These are phyloP conservation scores for Cantharis nigra DNA, from an alignment of 2,888 invertebrate genomes.

Conservation along the genomic window DNA sequence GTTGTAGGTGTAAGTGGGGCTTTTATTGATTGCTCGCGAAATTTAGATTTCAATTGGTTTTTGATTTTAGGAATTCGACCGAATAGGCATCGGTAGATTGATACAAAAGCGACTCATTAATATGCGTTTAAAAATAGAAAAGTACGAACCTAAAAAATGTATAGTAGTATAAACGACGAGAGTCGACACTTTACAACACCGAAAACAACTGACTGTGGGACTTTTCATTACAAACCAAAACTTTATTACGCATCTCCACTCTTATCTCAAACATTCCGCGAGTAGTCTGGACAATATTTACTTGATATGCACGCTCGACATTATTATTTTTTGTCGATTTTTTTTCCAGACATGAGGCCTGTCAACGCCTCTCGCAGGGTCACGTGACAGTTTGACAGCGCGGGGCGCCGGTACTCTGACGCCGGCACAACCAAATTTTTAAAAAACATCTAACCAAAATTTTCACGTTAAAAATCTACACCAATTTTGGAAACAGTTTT, in stretches of 20 bases:
- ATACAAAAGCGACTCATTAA: neutral
- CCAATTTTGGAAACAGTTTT: neutral
- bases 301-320: constrained; percentile 6
- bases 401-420: constrained; percentile 7
- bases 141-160: neutral
- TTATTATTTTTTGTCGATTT: constrained; percentile 1
- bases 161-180: neutral
- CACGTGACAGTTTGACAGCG: constrained; percentile 24
- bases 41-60: neutral
- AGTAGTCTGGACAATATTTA: constrained; percentile 10
- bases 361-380: constrained; percentile 9
- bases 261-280: constrained; percentile 6
- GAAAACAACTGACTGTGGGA: neutral
- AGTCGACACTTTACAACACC: neutral
- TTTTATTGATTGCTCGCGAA: constrained; percentile 18
- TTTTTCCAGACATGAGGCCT: constrained; percentile 1
- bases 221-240: constrained; percentile 10
- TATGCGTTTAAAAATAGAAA: constrained; percentile 4
- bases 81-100: neutral
- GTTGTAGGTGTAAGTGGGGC: constrained; percentile 14
- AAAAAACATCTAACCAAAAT: neutral
- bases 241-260: constrained; percentile 9
- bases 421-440: neutral
- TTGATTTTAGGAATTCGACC: neutral
- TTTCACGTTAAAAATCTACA: neutral